Percentiles rank a stretch among this genome's conserved stretches.
Conservation (phyloP, 2,797 vertebrate genomes). For the Aratinga solstitialis region DNA sequence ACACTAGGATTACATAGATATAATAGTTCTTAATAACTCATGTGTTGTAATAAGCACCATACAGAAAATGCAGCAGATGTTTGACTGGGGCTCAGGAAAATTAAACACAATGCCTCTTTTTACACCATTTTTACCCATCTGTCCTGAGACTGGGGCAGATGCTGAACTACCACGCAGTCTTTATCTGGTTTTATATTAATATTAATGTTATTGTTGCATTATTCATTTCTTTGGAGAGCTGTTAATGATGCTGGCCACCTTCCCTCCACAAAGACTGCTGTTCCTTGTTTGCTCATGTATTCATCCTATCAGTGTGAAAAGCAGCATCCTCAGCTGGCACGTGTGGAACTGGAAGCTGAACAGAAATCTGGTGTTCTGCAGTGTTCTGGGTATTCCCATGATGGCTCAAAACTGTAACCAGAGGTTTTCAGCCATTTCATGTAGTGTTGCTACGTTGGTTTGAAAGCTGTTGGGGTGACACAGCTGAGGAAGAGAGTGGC, state of each 20-base stretch:
- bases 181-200: neutral
- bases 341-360: neutral
- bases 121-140: neutral
- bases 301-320: neutral
- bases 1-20: neutral
- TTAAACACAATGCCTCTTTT: neutral
- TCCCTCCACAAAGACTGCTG: neutral
- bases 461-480: neutral
- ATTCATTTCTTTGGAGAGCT: neutral
- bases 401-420: neutral
- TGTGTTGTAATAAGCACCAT: neutral
- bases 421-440: neutral
- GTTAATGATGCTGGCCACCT: neutral
- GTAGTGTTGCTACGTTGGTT: neutral
- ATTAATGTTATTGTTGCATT: neutral
- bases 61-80: neutral
- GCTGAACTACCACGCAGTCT: neutral
- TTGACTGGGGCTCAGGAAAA: neutral
- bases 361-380: neutral
- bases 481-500: neutral
- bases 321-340: neutral
- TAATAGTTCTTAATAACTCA: neutral
- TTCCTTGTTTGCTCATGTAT: neutral
- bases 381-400: neutral
- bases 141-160: neutral